Evolutionary conservation across 2,113 vertebrate species (phyloP), one percentile per base, ranked within the genome.

Genomic region (Columba livia): DNA sequence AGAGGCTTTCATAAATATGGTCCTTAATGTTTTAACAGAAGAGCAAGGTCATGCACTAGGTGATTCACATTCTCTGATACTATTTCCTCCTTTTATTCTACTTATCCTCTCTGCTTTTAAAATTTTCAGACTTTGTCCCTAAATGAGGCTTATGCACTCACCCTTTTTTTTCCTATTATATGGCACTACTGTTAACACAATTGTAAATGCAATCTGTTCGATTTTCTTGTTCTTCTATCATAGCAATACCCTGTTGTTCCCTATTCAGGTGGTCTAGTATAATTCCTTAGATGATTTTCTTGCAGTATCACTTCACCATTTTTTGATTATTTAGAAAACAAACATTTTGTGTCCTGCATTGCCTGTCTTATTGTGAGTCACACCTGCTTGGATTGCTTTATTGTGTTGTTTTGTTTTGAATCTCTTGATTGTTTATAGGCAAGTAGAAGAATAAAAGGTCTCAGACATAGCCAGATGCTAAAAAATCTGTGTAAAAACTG

Each of bases 341-440:
- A 60, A 56, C 2, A 47, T 38, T 69, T 56, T 47, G 13, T 40
- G 16, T 23, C 40, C 24, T 2, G 0, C 3, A 0, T 61, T 73
- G 7, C 28, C 31, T 75, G 20, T 69, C 26, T 75, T 38, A 47
- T n/a, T 85, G 25, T 47, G 56, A 79, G 15, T 62, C 42, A 53
- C 28, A 48, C 12, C 5, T 70, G 9, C 20, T 79, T 15, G 17
- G 2, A 11, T 26, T 42, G 11, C 4, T 34, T 10, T 32, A 12
- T 31, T 25, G 5, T 5, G 13, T 47, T 28, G 9, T 16, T 66
- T 51, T 23, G 6, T 5, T 73, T 88, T 73, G 34, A 15, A 42
- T 20, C 23, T 69, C 6, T 74, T 44, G 2, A 2, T 15, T 56
- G 5, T 51, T 79, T 79, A 73, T 38, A 53, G 72, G 20, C 5